A percentile compares a stretch with the other conserved stretches of the same genome.
Conservation (phyloP, 2,797 vertebrate species). For the Eulemur coronatus region DNA sequence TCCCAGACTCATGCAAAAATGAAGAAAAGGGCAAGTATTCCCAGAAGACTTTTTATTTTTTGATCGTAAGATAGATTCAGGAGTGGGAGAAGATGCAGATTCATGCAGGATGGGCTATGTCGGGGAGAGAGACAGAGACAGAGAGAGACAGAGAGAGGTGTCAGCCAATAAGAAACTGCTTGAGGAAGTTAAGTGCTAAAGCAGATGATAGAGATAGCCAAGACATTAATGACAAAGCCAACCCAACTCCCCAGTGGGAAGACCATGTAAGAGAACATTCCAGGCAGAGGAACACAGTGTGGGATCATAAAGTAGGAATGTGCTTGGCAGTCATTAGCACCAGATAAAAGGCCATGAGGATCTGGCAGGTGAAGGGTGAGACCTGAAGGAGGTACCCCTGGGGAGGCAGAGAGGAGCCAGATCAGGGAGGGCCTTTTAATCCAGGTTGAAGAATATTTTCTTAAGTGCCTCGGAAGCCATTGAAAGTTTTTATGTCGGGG, state of each 20-base stretch:
- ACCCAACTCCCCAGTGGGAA: neutral
- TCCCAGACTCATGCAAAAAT: neutral
- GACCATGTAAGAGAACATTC: neutral
- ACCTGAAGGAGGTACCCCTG: neutral
- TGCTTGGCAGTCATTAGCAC: neutral
- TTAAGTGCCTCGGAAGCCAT: neutral
- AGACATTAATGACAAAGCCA: neutral
- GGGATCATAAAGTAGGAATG: neutral
- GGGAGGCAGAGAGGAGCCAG: neutral
- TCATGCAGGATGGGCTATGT: neutral
- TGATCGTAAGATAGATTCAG: neutral
- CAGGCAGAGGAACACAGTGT: neutral
- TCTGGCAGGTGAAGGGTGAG: neutral
- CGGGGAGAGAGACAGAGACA: neutral
- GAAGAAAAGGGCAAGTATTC: neutral
- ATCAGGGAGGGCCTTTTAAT: neutral
- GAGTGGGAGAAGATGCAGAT: neutral
- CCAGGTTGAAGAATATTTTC: neutral
- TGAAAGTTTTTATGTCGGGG: neutral
- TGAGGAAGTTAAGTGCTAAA: neutral
- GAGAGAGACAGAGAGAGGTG: neutral
- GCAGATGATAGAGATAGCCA: neutral
- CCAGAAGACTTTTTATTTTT: neutral
- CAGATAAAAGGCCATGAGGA: neutral
- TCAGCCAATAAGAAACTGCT: neutral